Percentiles rank a stretch among this genome's conserved stretches.
phyloP scores from a whole-genome alignment of 1,140 invertebrate genomes.

The Euura lappo region DNA sequence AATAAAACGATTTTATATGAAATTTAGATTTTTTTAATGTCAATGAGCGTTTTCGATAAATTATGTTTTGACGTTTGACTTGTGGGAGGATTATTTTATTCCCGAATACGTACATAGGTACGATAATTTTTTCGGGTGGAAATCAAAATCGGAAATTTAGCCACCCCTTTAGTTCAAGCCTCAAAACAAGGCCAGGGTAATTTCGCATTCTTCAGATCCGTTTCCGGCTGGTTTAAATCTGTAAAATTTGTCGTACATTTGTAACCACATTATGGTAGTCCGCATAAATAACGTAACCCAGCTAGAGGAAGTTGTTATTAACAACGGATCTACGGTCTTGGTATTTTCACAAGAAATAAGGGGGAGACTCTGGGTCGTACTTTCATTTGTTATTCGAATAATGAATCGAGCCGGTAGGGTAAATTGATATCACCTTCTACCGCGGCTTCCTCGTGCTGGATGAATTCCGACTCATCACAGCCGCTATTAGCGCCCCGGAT shows the following conservation, averaged over 20 bases:
- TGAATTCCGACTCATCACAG: not conserved
- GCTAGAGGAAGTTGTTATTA: not conserved
- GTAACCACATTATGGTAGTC: not conserved
- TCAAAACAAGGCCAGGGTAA: too few species aligned
- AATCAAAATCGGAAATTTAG: too few species aligned
- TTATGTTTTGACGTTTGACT: too few species aligned
- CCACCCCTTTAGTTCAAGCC: too few species aligned
- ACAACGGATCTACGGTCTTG: not conserved
- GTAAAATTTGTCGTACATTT: not conserved
- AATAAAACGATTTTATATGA: too few species aligned
- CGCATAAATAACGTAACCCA: not conserved
- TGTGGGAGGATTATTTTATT: too few species aligned
- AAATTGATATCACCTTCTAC: not conserved
- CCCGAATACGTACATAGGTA: too few species aligned
- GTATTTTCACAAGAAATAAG: not conserved
- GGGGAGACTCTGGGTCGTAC: not conserved
- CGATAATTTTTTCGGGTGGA: too few species aligned
- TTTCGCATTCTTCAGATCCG: too few species aligned
- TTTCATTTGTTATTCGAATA: not conserved
- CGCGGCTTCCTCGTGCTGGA: not conserved
- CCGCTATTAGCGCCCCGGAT: not conserved
- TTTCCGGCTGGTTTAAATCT: not conserved
- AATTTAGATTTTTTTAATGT: too few species aligned
- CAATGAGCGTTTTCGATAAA: too few species aligned
- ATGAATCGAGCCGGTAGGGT: not conserved